A percentile compares a stretch with the other conserved stretches of the same genome.
These are phyloP conservation scores for Cossypha dichroa DNA, from an alignment of 2,797 vertebrate species.

Conservation along the genomic window DNA sequence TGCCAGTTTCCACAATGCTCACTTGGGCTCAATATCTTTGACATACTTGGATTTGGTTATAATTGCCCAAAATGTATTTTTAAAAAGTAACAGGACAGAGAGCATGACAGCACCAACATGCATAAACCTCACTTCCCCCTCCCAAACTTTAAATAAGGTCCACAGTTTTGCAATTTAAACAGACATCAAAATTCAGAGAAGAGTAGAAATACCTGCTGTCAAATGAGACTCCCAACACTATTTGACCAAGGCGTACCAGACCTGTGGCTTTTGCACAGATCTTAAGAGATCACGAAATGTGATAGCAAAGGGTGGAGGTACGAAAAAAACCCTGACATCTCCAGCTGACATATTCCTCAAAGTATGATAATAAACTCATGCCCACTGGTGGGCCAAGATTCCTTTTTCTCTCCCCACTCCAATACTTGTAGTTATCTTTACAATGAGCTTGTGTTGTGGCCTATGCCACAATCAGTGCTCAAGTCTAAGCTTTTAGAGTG, in stretches of 20 bases:
- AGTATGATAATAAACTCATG: not conserved
- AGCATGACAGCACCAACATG: not conserved
- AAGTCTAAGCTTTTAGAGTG: not conserved
- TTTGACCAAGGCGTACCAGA: not conserved
- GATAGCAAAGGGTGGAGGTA: not conserved
- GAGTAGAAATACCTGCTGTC: not conserved
- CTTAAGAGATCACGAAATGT: not conserved
- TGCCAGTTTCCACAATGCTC: not conserved
- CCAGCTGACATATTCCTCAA: not conserved
- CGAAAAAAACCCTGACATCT: not conserved
- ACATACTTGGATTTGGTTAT: not conserved
- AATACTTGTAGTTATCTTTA: not conserved
- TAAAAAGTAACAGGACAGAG: not conserved
- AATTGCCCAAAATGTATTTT: not conserved
- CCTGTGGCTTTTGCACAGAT: not conserved
- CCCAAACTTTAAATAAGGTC: not conserved
- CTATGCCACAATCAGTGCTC: not conserved
- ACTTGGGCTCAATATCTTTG: not conserved
- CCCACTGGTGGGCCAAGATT: not conserved
- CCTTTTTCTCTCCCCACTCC: not conserved
- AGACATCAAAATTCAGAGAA: not conserved
- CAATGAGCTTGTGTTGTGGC: not conserved
- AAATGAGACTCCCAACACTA: not conserved
- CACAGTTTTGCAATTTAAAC: not conserved
- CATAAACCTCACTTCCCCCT: accelerated